Base-by-base conservation (phyloP, 2,888 invertebrate genomes). In the Leuctra nigra region DNA sequence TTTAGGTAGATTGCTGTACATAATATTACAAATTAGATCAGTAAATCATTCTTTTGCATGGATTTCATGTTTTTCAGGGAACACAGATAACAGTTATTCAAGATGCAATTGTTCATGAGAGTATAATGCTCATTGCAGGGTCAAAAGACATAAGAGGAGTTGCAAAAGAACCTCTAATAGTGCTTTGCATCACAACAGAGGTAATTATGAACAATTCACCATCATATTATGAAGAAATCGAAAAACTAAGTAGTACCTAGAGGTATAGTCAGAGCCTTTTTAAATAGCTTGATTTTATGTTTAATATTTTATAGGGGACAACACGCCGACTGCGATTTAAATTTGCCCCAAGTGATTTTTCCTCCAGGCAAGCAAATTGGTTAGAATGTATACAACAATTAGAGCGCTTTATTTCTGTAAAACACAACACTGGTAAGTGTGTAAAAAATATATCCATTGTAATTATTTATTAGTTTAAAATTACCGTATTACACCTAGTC, bases 291-390 rank as follows among this genome's bases (percentile, higher is more conserved):
- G 6, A 9, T 14, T 2, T 39, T 2, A 3, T 7, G 39, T 18
- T 7, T 39, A 39, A 39, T n/a, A 18, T 20, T 54, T 25, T 54
- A 2, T 18, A 54, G 55, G n/a, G 13, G 20, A 35, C 18, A 18
- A 23, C 47, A 2, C 46, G 55, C 4, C 20, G 55, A 25, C 38
- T 55, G 33, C 55, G 55, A 9, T 35, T 55, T 2, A 55, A 55
- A 20, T 55, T 55, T 55, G n/a, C 44, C 9, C 14, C 46, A 4
- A 33, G 22, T 29, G 55, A 55, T 18, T 33, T 22, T n/a, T 23
- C 16, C 1, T 29, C 55, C 23, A 38, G 35, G 16, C 16, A 14
- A 20, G 18, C 13, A 33, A 44, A 47, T 22, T 55, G 47, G 22
- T 22, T 35, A 22, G 35, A 29, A 2, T 55, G 55, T 47, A 36